Evolutionary conservation across 2,888 invertebrate genomes (phyloP).

Genomic region (Microchrysa polita): DNA sequence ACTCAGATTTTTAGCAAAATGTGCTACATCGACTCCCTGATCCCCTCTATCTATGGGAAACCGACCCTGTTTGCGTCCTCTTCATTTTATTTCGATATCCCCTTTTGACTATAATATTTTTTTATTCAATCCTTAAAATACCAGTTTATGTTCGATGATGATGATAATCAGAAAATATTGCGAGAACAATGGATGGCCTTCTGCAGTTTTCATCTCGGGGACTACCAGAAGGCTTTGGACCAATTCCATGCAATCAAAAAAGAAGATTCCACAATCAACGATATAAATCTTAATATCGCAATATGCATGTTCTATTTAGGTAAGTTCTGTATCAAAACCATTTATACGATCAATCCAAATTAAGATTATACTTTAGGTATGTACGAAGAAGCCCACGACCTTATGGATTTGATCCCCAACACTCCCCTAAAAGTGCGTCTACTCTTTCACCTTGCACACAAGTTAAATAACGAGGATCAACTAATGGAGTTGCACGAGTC

Average conservation of each 20-base stretch:
- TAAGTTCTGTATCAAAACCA: conserved; percentile 60
- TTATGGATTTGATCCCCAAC: conserved; percentile 72
- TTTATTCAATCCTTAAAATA: conserved; percentile 27
- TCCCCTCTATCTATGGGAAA: no score
- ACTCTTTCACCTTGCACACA: conserved; percentile 92
- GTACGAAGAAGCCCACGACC: conserved; percentile 73
- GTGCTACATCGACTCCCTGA: no score
- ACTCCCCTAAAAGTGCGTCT: conserved; percentile 79
- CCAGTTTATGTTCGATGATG: conserved; percentile 52
- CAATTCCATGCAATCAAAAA: conserved; percentile 72
- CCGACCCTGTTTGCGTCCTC: no score
- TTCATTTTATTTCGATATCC: background rate
- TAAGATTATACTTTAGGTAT: conserved; percentile 65
- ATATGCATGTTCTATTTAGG: conserved; percentile 97
- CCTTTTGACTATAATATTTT: background rate
- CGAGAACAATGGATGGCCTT: conserved; percentile 90
- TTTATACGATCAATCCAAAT: background rate
- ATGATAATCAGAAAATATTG: conserved; percentile 59
- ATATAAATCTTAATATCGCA: conserved; percentile 82
- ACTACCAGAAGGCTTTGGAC: conserved; percentile 84
- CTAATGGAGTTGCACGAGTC: conserved; percentile 86
- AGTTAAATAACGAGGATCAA: conserved; percentile 86
- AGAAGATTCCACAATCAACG: conserved; percentile 68
- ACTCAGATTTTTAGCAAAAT: no score
- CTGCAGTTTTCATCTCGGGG: conserved; percentile 95